These are phyloP conservation scores for Hyposoter didymator DNA, from an alignment of 2,888 invertebrate species.

Conservation along the genomic window DNA sequence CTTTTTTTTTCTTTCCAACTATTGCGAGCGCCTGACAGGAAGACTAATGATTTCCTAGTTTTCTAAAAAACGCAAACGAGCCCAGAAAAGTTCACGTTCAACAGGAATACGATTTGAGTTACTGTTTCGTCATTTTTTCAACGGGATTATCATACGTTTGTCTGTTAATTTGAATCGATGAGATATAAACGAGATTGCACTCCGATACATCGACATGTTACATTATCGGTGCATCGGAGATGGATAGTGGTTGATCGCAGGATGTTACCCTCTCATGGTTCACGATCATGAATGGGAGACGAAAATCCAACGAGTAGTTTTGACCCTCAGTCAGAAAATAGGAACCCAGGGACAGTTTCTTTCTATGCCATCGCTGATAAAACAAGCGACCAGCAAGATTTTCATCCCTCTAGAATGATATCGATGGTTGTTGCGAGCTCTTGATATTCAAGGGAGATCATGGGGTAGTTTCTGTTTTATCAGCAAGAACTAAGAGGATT, in stretches of 20 bases:
- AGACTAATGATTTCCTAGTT: too few species aligned
- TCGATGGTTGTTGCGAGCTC: slow-evolving; percentile 65
- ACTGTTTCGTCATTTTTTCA: too few species aligned
- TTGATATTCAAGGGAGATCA: background rate
- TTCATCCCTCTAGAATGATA: slow-evolving; percentile 71
- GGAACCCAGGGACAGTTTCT: background rate
- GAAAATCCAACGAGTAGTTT: background rate
- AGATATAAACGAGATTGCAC: too few species aligned
- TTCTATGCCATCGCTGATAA: background rate
- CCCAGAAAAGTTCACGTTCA: too few species aligned
- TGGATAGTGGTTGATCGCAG: background rate
- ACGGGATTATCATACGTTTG: too few species aligned
- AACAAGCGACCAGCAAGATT: background rate
- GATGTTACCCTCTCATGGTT: background rate
- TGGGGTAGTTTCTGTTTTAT: slow-evolving; percentile 31
- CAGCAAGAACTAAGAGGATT: slow-evolving; percentile 5
- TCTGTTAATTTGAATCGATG: too few species aligned
- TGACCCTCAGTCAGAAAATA: background rate
- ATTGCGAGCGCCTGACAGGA: too few species aligned
- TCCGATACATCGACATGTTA: too few species aligned
- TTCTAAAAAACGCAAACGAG: too few species aligned
- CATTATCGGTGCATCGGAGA: background rate
- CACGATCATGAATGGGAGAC: slow-evolving; percentile 12
- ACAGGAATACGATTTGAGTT: too few species aligned
- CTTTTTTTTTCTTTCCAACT: too few species aligned